A percentile compares a stretch with the other conserved stretches of the same genome.
These are phyloP conservation scores for Hirtodrosophila alboralis DNA, from an alignment of 2,888 invertebrate genomes.

Conservation along the genomic window DNA sequence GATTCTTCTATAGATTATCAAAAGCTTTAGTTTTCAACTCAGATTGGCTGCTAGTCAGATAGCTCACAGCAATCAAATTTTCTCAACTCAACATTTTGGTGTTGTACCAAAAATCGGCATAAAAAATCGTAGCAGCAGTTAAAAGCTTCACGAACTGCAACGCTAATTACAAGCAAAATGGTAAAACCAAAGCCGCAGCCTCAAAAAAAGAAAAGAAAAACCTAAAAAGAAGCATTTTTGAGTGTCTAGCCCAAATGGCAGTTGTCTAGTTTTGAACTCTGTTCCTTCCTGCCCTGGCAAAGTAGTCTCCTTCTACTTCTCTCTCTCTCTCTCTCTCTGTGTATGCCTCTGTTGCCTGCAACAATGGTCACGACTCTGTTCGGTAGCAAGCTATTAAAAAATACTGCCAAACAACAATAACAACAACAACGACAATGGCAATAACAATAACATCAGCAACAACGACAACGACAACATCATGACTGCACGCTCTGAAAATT, in stretches of 20 bases:
- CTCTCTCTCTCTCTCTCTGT: slow-evolving; percentile 4
- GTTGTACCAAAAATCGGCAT: slow-evolving; percentile 34
- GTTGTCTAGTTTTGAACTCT: slow-evolving; percentile 47
- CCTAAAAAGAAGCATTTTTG: too few species aligned
- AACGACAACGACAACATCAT: slow-evolving; percentile 69
- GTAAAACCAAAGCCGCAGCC: slow-evolving; percentile 27
- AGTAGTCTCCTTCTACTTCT: slow-evolving; percentile 15
- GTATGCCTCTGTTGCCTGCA: slow-evolving; percentile 36
- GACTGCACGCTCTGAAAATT: slow-evolving; percentile 75
- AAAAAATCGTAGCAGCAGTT: slow-evolving; percentile 36
- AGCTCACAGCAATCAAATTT: too few species aligned
- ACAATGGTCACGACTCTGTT: slow-evolving; percentile 72
- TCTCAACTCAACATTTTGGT: neutral
- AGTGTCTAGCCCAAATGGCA: slow-evolving; percentile 50
- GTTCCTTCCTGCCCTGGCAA: slow-evolving; percentile 31
- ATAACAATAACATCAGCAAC: slow-evolving; percentile 53
- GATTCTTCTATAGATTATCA: too few species aligned
- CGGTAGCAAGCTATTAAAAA: slow-evolving; percentile 76
- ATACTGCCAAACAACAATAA: slow-evolving; percentile 39
- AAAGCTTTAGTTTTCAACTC: too few species aligned
- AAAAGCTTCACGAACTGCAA: slow-evolving; percentile 72
- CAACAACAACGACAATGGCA: slow-evolving; percentile 18
- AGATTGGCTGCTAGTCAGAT: too few species aligned
- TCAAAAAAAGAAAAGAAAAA: too few species aligned
- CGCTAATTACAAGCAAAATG: slow-evolving; percentile 73